Evolutionary conservation across 2,888 invertebrate species (phyloP), one percentile per base, ranked within the genome.

Genomic region (Coleophora deauratella): DNA sequence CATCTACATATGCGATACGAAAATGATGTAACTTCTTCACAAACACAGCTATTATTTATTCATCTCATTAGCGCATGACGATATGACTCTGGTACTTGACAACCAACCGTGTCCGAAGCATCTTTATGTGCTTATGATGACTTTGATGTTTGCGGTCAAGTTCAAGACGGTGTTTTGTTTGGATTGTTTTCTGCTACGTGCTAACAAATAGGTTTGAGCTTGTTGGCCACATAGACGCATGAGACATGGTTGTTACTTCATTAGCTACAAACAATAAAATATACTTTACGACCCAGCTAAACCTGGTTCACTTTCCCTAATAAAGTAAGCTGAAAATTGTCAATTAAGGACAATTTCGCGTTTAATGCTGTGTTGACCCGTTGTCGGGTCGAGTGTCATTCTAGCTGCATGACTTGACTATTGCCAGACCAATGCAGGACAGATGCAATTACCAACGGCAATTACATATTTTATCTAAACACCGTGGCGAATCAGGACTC

Each of bases 321-420:
- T 47, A 49, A 54, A 57, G 13, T 60, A 50, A 58, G 52, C 52
- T 56, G 65, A 72, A 77, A 80, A 75, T 74, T 63, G 59, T 62
- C 68, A 80, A 84, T 84, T 82, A 66, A 71, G 80, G 73, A 64
- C 81, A 84, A 80, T 82, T 78, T 73, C 59, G 66, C 68, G 73
- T 60, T 65, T 21, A 3, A 21, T 6, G 21, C 21, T 21, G 3
- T 21, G 21, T 21, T 21, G 21, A 21, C 21, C 62, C 51, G 52
- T 64, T 71, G 65, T 58, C 58, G 59, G 65, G 52, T 50, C n/a
- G n/a, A n/a, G 21, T 21, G 21, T 4, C 21, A 21, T 21, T 21
- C 54, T 43, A 45, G 27, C 69, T 57, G 49, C 21, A 57, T 51
- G 50, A 59, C 57, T 57, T 52, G 60, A 21, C 21, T 21, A 21